A percentile compares a stretch with the other conserved stretches of the same genome.
These are phyloP conservation scores for Athripsodes cinereus DNA, from an alignment of 2,888 invertebrate genomes.

Conservation along the genomic window DNA sequence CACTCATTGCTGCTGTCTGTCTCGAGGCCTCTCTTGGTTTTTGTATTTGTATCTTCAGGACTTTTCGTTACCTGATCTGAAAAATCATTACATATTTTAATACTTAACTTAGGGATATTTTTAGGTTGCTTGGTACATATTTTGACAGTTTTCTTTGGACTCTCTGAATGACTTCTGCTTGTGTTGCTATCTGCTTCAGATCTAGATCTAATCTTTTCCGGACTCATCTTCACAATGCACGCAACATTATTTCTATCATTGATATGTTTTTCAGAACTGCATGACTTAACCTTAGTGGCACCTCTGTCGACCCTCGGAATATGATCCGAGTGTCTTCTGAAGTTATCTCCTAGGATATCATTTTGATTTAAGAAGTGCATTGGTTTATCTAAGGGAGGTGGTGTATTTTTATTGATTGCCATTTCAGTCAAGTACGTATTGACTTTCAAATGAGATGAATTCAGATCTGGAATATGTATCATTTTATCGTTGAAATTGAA, in stretches of 20 bases:
- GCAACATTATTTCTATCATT: slow-evolving; percentile 14
- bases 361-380: slow-evolving; percentile 23
- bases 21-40: slow-evolving; percentile 34
- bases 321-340: slow-evolving; percentile 26
- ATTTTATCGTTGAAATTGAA: slow-evolving; percentile 25
- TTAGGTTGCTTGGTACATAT: slow-evolving; percentile 10
- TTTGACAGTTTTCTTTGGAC: slow-evolving; percentile 20
- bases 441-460: slow-evolving; percentile 40
- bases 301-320: slow-evolving; percentile 23
- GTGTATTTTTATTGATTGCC: slow-evolving; percentile 41
- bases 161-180: slow-evolving; percentile 10
- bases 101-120: slow-evolving; percentile 33
- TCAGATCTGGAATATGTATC: slow-evolving; percentile 24
- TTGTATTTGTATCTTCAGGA: slow-evolving; percentile 12
- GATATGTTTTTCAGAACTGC: slow-evolving; percentile 27
- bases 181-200: slow-evolving; percentile 1
- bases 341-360: slow-evolving; percentile 23
- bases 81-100: slow-evolving; percentile 38
- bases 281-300: slow-evolving; percentile 20
- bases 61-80: slow-evolving; percentile 25
- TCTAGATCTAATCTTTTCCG: background rate
- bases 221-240: slow-evolving; percentile 10
- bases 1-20: slow-evolving; percentile 49
- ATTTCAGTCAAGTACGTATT: slow-evolving; percentile 38
- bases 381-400: slow-evolving; percentile 33